phyloP scores from a whole-genome alignment of 2,113 vertebrate species.

The Percopsis transmontana region DNA sequence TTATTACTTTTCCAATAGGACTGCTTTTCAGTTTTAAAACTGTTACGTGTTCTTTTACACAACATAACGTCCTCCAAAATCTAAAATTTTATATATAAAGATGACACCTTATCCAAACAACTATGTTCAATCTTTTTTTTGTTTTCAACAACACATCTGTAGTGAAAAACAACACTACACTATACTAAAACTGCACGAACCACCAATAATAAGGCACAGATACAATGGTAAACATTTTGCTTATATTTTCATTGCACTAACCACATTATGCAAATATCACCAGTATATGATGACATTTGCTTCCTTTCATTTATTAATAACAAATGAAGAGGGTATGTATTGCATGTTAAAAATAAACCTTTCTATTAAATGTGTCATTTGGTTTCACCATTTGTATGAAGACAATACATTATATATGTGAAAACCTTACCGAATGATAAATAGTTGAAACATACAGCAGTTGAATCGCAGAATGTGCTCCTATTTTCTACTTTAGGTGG shows the following conservation, averaged over 20 bases:
- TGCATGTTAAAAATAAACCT: constrained; percentile 46
- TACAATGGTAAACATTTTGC: constrained; percentile 28
- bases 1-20: too few species aligned
- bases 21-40: too few species aligned
- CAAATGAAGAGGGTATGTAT: constrained; percentile 36
- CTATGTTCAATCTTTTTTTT: too few species aligned
- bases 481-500: constrained; percentile 77
- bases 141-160: too few species aligned
- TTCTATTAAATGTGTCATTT: constrained; percentile 3
- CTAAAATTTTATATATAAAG: too few species aligned
- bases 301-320: constrained; percentile 31
- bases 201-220: constrained; percentile 51
- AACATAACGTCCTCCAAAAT: too few species aligned
- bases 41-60: too few species aligned
- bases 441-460: not conserved
- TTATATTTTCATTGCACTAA: constrained; percentile 55
- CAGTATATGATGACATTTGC: constrained; percentile 47
- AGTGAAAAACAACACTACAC: not conserved
- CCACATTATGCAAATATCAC: constrained; percentile 54
- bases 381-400: constrained; percentile 2
- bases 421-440: constrained; percentile 2
- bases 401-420: not conserved
- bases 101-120: too few species aligned
- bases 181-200: constrained; percentile 27
- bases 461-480: not conserved